Conservation (phyloP, 2,888 invertebrate genomes). For the Pharmacophagus antenor region DNA sequence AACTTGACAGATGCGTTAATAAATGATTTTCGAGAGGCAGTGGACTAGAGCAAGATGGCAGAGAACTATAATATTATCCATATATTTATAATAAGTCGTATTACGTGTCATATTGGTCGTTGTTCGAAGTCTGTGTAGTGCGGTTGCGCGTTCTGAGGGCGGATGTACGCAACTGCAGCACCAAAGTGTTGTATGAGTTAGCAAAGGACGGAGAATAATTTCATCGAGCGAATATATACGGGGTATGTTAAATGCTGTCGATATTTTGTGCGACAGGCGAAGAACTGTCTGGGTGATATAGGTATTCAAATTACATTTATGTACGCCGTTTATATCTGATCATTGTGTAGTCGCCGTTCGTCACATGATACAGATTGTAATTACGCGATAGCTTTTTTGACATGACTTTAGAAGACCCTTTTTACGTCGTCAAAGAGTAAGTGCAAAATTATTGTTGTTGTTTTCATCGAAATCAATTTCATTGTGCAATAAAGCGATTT, state of each 20-base stretch:
- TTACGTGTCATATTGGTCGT: slow-evolving; percentile 26
- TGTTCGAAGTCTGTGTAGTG: slow-evolving; percentile 36
- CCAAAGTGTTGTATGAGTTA: slow-evolving; percentile 49
- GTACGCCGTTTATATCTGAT: slow-evolving; percentile 36
- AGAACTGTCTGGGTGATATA: slow-evolving; percentile 48
- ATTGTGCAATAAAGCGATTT: neutral
- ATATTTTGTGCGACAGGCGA: slow-evolving; percentile 75
- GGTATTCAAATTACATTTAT: slow-evolving; percentile 44
- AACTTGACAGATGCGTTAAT: neutral
- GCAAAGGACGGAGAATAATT: slow-evolving; percentile 67
- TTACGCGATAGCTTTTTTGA: slow-evolving; percentile 76
- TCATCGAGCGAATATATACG: slow-evolving; percentile 58
- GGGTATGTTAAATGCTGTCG: slow-evolving; percentile 66
- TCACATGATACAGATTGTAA: slow-evolving; percentile 61
- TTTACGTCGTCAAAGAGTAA: slow-evolving; percentile 99
- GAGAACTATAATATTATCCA: slow-evolving; percentile 19
- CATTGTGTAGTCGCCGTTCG: slow-evolving; percentile 37
- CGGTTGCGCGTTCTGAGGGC: slow-evolving; percentile 63
- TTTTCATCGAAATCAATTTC: too few relatives aligned
- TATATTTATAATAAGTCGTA: slow-evolving; percentile 30
- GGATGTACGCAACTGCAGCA: slow-evolving; percentile 46
- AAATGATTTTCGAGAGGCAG: slow-evolving; percentile 5
- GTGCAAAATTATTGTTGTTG: slow-evolving; percentile 56
- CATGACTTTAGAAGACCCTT: slow-evolving; percentile 99
- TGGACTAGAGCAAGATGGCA: slow-evolving; percentile 7